Evolutionary conservation across 2,113 vertebrate genomes (phyloP).

Genomic region (Holacanthus passer): DNA sequence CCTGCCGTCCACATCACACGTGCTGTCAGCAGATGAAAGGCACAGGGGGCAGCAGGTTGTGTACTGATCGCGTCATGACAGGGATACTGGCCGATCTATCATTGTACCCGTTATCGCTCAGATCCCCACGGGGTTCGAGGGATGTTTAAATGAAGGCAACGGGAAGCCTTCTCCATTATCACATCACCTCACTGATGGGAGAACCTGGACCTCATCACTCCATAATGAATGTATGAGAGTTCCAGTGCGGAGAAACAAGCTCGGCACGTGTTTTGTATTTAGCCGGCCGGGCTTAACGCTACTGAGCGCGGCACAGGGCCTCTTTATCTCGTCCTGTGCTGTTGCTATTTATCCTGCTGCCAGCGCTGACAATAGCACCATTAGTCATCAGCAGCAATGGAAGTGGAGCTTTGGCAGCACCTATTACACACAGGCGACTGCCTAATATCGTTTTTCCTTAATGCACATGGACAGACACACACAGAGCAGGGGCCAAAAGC

Average conservation of each 20-base stretch:
- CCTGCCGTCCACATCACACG: constrained; percentile 1
- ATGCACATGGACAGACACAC: constrained; percentile 43
- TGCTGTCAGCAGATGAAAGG: background rate
- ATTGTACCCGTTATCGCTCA: constrained; percentile 41
- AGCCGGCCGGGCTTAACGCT: constrained; percentile 59
- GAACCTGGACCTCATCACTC: constrained; percentile 54
- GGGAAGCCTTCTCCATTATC: constrained; percentile 55
- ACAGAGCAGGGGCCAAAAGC: constrained; percentile 24
- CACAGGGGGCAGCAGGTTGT: background rate
- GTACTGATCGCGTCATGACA: constrained; percentile 11
- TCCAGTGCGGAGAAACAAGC: constrained; percentile 52
- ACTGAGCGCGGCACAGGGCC: constrained; percentile 47
- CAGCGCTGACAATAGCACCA: constrained; percentile 77
- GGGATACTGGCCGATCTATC: constrained; percentile 19
- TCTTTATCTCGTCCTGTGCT: constrained; percentile 80
- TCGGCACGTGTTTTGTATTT: constrained; percentile 73
- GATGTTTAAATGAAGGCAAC: constrained; percentile 49
- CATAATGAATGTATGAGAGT: constrained; percentile 70
- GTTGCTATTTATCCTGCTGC: constrained; percentile 85
- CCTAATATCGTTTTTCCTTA: constrained; percentile 67
- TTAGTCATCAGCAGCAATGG: constrained; percentile 78
- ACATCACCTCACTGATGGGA: constrained; percentile 36
- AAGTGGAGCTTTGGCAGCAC: constrained; percentile 59
- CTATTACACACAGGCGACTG: constrained; percentile 65
- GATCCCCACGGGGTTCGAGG: constrained; percentile 19